A percentile compares a stretch with the other conserved stretches of the same genome.
Conservation (phyloP, 2,888 invertebrate genomes). For the Anthophora plumipes region DNA sequence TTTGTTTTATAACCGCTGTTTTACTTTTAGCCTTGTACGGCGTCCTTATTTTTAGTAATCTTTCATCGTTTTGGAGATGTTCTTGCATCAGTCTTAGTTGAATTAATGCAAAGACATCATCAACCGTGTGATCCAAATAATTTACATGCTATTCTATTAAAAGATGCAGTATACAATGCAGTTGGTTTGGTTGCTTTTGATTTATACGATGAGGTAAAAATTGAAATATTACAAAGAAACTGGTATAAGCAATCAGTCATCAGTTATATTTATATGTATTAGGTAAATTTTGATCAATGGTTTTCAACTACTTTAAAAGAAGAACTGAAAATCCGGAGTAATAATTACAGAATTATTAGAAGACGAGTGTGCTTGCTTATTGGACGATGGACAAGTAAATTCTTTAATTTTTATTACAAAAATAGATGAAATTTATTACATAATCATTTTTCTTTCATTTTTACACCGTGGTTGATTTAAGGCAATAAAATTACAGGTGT, state of each 20-base stretch:
- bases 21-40: conserved; percentile 91
- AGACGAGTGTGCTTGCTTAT: conserved; percentile 94
- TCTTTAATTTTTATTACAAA: background rate
- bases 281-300: conserved; percentile 97
- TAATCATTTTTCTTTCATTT: background rate
- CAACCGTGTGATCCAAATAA: conserved; percentile 89
- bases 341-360: conserved; percentile 93
- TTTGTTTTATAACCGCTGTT: conserved; percentile 43
- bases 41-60: conserved; percentile 93
- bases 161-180: conserved; percentile 97
- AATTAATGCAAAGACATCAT: conserved; percentile 89
- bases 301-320: conserved; percentile 92
- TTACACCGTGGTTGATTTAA: conserved; percentile 7
- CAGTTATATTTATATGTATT: conserved; percentile 51
- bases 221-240: conserved; percentile 15
- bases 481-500: conserved; percentile 85
- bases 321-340: conserved; percentile 93
- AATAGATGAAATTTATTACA: background rate
- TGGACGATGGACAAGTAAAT: conserved; percentile 89
- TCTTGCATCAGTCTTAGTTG: conserved; percentile 90
- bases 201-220: conserved; percentile 92
- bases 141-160: conserved; percentile 91
- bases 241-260: conserved; percentile 31
- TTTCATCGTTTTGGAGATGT: conserved; percentile 92
- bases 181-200: conserved; percentile 95